Percentiles rank a stretch among this genome's conserved stretches.
Conservation (phyloP, 2,113 vertebrate genomes). For the Carlito syrichta region DNA sequence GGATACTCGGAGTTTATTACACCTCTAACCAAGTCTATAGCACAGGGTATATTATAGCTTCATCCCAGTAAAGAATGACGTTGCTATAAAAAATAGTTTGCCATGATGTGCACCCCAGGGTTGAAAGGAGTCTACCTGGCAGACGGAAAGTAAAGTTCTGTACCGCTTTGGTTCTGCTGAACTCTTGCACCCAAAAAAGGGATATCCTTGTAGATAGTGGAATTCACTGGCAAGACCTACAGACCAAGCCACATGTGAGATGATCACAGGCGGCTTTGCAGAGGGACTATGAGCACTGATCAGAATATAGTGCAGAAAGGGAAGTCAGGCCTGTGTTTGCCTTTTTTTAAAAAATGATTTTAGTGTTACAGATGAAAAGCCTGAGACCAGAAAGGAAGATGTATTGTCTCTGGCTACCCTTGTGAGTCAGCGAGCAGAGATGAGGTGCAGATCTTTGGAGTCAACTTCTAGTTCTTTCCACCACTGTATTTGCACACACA, state of each 20-base stretch:
- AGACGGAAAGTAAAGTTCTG: background rate
- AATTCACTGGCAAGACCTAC: background rate
- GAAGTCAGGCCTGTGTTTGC: background rate
- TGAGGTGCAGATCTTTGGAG: background rate
- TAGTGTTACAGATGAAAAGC: background rate
- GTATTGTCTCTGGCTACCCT: background rate
- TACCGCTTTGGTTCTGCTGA: background rate
- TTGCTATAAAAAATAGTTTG: background rate
- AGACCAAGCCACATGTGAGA: background rate
- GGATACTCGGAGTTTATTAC: background rate
- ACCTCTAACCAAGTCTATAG: background rate
- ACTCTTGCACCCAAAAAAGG: background rate
- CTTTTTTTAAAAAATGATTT: background rate
- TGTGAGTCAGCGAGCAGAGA: background rate
- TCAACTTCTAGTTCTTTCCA: background rate
- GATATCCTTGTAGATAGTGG: background rate
- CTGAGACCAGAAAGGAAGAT: background rate
- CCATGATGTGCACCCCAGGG: background rate
- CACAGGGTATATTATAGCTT: background rate
- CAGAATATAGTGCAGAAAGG: background rate
- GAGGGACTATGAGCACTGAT: background rate
- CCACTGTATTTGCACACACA: background rate
- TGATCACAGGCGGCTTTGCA: background rate
- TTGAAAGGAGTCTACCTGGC: background rate
- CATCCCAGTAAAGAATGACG: background rate